A percentile compares a stretch with the other conserved stretches of the same genome.
Conservation (phyloP, 2,113 vertebrate species). For the Hyla sarda region DNA sequence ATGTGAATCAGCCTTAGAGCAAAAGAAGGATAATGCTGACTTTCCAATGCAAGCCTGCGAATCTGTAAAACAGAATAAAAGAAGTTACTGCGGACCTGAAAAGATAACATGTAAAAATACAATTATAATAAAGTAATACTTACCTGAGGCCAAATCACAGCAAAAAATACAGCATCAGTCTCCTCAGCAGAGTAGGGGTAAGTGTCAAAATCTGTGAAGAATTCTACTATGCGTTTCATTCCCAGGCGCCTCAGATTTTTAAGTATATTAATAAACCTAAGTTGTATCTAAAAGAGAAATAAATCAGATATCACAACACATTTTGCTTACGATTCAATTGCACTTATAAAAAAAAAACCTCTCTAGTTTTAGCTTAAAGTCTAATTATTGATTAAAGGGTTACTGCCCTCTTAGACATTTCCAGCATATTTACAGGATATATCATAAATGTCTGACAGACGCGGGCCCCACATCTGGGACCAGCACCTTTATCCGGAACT, state of each 20-base stretch:
- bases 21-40: slow-evolving; percentile 89
- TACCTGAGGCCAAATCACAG: slow-evolving; percentile 94
- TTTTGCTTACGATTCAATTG: neutral
- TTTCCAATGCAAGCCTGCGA: slow-evolving; percentile 86
- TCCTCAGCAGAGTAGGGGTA: slow-evolving; percentile 86
- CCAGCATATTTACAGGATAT: too few relatives aligned
- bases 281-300: slow-evolving; percentile 77
- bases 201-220: slow-evolving; percentile 87
- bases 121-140: slow-evolving; percentile 26
- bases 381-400: too few relatives aligned
- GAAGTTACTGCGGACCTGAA: too few relatives aligned
- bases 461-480: too few relatives aligned
- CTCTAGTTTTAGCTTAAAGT: too few relatives aligned
- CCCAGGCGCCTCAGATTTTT: slow-evolving; percentile 92
- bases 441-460: too few relatives aligned
- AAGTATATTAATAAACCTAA: slow-evolving; percentile 85
- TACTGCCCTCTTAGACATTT: too few relatives aligned
- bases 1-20: slow-evolving; percentile 89
- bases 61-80: slow-evolving; percentile 70
- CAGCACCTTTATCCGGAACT: too few relatives aligned
- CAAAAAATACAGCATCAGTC: slow-evolving; percentile 87
- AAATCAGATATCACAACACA: neutral
- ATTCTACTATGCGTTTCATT: slow-evolving; percentile 84
- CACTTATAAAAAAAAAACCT: neutral
- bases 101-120: too few relatives aligned